phyloP scores from a whole-genome alignment of 92 coral and sea anemone species.

The Metridium senile region DNA sequence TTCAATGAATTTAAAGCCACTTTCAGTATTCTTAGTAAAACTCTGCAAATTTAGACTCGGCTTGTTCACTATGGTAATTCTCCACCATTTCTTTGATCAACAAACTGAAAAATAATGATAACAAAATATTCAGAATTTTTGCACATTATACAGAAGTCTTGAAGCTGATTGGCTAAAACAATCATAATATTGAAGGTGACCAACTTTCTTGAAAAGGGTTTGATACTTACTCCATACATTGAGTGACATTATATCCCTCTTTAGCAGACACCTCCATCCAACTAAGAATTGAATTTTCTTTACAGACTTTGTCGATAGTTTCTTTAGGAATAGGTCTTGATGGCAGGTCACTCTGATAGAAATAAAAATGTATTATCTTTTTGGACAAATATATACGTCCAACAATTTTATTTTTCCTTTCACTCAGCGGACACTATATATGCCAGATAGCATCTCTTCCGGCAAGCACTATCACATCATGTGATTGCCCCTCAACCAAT shows the following conservation, averaged over 20 bases:
- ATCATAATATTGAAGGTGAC: no score
- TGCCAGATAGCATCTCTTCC: no score
- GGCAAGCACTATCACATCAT: no score
- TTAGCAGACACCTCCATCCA: constrained; percentile 99
- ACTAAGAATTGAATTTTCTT: constrained; percentile 82
- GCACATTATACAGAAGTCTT: no score
- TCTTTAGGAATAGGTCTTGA: constrained; percentile 88
- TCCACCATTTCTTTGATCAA: constrained; percentile 80
- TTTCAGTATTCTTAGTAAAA: constrained; percentile 23
- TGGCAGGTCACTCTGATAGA: constrained; percentile 77
- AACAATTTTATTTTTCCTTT: no score
- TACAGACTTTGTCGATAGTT: constrained; percentile 78
- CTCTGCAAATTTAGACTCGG: constrained; percentile 33
- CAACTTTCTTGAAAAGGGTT: no score
- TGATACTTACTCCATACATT: constrained; percentile 95
- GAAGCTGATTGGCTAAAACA: no score
- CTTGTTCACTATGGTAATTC: constrained; percentile 37
- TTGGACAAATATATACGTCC: no score
- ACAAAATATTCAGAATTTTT: no score
- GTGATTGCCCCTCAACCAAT: no score
- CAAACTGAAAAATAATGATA: constrained; percentile 53
- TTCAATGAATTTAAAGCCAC: constrained; percentile 81
- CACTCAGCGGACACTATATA: no score
- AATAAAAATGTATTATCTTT: not conserved
- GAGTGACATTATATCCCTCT: constrained; percentile 80